Conservation (phyloP, 1,140 invertebrate species). For the honey bee (Apis mellifera) region DNA sequence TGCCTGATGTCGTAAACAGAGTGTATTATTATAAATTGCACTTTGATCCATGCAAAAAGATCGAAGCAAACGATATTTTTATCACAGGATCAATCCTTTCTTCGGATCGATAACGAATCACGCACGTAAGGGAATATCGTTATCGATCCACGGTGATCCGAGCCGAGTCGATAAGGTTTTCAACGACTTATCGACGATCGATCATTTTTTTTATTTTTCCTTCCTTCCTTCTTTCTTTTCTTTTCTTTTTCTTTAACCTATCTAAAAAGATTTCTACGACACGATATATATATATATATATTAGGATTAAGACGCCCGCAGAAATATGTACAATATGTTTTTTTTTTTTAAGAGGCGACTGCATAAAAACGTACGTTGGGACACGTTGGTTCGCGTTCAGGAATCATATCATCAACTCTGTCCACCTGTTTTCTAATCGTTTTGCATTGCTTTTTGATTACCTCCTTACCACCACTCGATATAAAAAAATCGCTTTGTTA, state of each 20-base stretch:
- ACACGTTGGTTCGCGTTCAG: conserved; percentile 47
- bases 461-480: conserved; percentile 1
- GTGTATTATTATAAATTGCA: conserved; percentile 23
- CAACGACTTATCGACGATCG: conserved; percentile 39
- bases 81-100: conserved; percentile 34
- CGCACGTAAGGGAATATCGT: not conserved
- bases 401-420: conserved; percentile 12
- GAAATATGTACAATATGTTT: conserved; percentile 48
- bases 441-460: conserved; percentile 35
- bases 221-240: conserved; percentile 10
- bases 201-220: conserved; percentile 17
- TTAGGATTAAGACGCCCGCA: conserved; percentile 45
- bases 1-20: not conserved
- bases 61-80: conserved; percentile 4
- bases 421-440: not conserved
- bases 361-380: conserved; percentile 39
- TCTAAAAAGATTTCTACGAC: conserved; percentile 53
- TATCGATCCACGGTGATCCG: conserved; percentile 17
- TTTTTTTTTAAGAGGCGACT: conserved; percentile 43
- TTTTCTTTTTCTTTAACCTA: conserved; percentile 17
- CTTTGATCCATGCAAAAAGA: not conserved
- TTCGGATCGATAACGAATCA: conserved; percentile 8
- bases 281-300: conserved; percentile 50
- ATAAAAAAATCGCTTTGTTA: conserved; percentile 18
- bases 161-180: conserved; percentile 27